Evolutionary conservation across 2,888 invertebrate genomes (phyloP).

Genomic region (Kryphioiulus occultus): DNA sequence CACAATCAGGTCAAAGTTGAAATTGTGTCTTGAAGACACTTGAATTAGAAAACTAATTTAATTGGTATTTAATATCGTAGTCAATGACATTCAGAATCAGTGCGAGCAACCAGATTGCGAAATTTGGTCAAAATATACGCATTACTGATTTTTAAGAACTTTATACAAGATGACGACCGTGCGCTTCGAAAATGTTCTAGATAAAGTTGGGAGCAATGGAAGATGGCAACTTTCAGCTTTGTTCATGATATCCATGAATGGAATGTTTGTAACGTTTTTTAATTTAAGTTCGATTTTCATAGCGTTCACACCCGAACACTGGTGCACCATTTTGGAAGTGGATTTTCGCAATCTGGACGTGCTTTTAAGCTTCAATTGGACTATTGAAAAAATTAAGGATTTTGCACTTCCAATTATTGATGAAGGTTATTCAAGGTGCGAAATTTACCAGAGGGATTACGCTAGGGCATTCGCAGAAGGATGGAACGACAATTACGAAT

Average conservation of each 20-base stretch:
- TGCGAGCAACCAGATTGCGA: background rate
- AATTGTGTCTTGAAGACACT: background rate
- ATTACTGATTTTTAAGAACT: background rate
- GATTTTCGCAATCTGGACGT: too few species aligned
- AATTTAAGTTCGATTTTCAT: slow-evolving; percentile 29
- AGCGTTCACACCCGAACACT: slow-evolving; percentile 17
- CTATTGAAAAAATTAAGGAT: background rate
- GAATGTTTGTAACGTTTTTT: slow-evolving; percentile 6
- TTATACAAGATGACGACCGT: slow-evolving; percentile 15
- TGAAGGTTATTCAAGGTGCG: background rate
- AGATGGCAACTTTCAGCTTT: slow-evolving; percentile 8
- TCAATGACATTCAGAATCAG: background rate
- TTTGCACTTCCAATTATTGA: background rate
- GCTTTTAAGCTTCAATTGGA: background rate
- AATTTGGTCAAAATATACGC: background rate
- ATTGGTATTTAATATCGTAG: background rate
- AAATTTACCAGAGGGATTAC: background rate
- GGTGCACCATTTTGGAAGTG: background rate
- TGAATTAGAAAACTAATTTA: background rate
- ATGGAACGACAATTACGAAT: background rate
- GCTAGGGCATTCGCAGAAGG: background rate
- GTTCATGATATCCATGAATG: background rate
- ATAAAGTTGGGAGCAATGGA: slow-evolving; percentile 11
- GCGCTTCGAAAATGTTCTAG: slow-evolving; percentile 30
- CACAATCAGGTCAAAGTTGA: background rate